Percentiles rank a stretch among this genome's conserved stretches.
These are phyloP conservation scores for Oscheius sp. DNA, from an alignment of 2,888 invertebrate genomes.

Conservation along the genomic window DNA sequence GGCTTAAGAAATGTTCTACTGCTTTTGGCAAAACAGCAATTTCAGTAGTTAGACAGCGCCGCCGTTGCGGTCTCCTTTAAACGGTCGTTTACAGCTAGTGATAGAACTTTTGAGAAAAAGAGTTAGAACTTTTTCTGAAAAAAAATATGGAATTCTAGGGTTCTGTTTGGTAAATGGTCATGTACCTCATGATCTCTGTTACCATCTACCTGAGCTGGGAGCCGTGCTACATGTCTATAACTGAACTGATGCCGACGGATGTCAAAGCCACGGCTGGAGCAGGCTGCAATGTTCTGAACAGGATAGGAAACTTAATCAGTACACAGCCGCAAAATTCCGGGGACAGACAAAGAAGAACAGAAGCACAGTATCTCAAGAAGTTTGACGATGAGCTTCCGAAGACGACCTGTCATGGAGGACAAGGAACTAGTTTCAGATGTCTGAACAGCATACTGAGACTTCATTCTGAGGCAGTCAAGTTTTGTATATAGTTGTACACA, in stretches of 20 bases:
- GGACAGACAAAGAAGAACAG: background rate
- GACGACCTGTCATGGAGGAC: background rate
- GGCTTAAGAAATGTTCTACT: too few relatives aligned
- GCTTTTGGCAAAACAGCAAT: too few relatives aligned
- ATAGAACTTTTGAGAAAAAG: background rate
- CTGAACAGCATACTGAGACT: too few relatives aligned
- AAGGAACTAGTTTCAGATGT: background rate
- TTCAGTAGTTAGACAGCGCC: too few relatives aligned
- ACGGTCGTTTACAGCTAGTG: background rate
- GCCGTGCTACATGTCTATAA: background rate
- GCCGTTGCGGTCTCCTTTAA: background rate
- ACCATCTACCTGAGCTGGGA: slow-evolving; percentile 4
- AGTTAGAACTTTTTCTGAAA: background rate
- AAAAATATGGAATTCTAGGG: background rate
- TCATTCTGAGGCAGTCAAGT: too few relatives aligned
- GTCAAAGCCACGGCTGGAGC: background rate
- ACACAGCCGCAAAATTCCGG: background rate
- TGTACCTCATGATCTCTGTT: background rate
- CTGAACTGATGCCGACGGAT: background rate
- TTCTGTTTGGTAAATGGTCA: background rate
- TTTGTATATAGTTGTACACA: too few relatives aligned
- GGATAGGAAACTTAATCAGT: background rate
- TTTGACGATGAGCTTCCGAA: background rate
- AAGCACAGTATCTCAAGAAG: slow-evolving; percentile 4
- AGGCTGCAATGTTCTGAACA: background rate